Evolutionary conservation across 2,113 vertebrate genomes (phyloP), one percentile per base, ranked within the genome.

Genomic region (Ageneiosus marmoratus): DNA sequence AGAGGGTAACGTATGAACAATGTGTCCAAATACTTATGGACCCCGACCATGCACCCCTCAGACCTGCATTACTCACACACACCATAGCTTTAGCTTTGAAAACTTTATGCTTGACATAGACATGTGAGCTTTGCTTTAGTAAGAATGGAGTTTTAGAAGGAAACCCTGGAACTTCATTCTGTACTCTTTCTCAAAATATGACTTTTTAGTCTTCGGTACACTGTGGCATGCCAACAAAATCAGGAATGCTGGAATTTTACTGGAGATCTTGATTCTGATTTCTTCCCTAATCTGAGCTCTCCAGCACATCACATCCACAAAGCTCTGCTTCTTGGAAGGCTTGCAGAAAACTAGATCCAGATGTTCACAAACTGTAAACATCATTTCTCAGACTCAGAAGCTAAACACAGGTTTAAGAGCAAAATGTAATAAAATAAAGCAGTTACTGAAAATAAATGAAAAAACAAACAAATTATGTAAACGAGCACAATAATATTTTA

Each of bases 211-310:
- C 34, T 69, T 11, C 1, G 2, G 16, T 22, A 34, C 16, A 22
- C 20, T 20, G 44, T 3, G 8, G 4, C 20, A 69, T 5, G 10
- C 44, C 44, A 46, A 46, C 44, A 46, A 46, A 46, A 46, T 46
- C n/a, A 70, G 93, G 87, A 96, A 96, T 56, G 96, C 92, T 76
- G 97, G 92, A 84, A 98, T 94, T 90, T 95, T 97, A 73, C 94
- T 94, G 34, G 96, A 58, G 91, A 98, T 96, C 96, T 98, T 98
- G 81, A 77, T 83, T 90, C 82, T 51, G 24, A 67, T 7, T 15
- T 32, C 18, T 63, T 44, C 65, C 48, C 24, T 80, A n/a, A 56
- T 50, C 58, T 16, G 48, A 55, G 62, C 60, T 7, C 24, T 85
- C 58, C 41, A 24, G 6, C 27, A 75, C 75, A n/a, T 27, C 27